Percentiles rank a stretch among this genome's conserved stretches.
Evolutionary conservation across 2,113 vertebrate genomes (phyloP).

Genomic region (Panthera leo): DNA sequence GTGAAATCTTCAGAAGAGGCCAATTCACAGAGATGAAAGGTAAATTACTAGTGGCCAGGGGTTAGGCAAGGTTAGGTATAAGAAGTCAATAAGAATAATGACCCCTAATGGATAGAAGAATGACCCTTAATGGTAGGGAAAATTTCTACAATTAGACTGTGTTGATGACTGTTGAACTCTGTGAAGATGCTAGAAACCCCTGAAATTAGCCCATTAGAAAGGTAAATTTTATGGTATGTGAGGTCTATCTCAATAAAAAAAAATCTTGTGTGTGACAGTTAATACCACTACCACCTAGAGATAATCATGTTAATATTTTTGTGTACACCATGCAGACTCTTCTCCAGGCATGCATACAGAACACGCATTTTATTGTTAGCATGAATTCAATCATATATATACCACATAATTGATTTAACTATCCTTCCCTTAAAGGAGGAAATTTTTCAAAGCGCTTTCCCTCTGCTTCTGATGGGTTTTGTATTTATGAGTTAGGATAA

Average conservation of each 20-base stretch:
- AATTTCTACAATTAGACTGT: background rate
- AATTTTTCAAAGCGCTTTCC: background rate
- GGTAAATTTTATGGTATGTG: background rate
- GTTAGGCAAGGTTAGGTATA: no score
- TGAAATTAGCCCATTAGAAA: background rate
- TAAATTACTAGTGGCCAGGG: background rate
- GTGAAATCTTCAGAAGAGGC: background rate
- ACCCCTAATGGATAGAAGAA: background rate
- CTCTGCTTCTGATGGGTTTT: conserved; percentile 28
- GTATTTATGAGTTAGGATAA: conserved; percentile 8
- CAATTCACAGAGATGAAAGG: background rate
- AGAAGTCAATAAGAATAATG: background rate
- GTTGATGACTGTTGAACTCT: background rate
- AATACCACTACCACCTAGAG: background rate
- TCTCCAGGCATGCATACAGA: background rate
- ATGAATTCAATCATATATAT: background rate
- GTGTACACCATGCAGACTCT: background rate
- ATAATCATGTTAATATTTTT: background rate
- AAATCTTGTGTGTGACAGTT: background rate
- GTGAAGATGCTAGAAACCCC: background rate
- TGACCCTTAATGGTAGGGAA: background rate
- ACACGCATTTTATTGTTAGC: background rate
- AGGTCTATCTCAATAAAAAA: background rate
- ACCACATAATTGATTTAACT: background rate
- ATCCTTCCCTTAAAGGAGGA: background rate